Conservation (phyloP, 2,113 vertebrate species). For the Istiophorus platypterus region DNA sequence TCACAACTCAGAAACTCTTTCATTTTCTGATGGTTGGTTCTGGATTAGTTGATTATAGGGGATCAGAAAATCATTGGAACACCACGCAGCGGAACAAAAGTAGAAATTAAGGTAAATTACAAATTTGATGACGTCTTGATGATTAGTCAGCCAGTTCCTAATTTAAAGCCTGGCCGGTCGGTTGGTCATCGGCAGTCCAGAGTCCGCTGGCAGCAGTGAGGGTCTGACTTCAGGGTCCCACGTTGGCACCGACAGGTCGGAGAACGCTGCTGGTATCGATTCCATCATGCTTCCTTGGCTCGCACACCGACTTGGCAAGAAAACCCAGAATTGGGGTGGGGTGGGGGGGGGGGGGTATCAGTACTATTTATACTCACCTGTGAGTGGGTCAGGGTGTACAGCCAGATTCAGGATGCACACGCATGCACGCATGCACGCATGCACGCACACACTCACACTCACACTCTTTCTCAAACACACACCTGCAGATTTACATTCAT, state of each 20-base stretch:
- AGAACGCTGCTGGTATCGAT: neutral
- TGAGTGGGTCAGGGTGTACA: slow-evolving; percentile 65
- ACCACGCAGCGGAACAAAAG: neutral
- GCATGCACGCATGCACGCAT: neutral
- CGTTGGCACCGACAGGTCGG: neutral
- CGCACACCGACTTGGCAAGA: slow-evolving; percentile 43
- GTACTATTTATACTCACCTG: slow-evolving; percentile 62
- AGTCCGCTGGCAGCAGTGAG: slow-evolving; percentile 16
- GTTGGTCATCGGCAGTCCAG: neutral
- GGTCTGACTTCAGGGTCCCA: slow-evolving; percentile 22
- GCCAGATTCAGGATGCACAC: slow-evolving; percentile 42
- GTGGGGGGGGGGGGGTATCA: no score
- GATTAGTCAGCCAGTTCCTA: slow-evolving; percentile 9
- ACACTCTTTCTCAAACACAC: neutral
- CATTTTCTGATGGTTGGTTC: no score
- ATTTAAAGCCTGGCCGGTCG: slow-evolving; percentile 35
- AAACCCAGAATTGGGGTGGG: slow-evolving; percentile 12
- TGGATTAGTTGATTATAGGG: no score
- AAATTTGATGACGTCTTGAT: slow-evolving; percentile 9
- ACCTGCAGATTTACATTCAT: neutral
- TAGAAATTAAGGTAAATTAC: neutral
- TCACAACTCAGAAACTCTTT: no score
- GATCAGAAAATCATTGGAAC: no score
- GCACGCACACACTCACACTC: neutral
- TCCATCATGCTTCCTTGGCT: slow-evolving; percentile 31